Conservation (phyloP, 2,888 invertebrate species). For the Synanthedon vespiformis region DNA sequence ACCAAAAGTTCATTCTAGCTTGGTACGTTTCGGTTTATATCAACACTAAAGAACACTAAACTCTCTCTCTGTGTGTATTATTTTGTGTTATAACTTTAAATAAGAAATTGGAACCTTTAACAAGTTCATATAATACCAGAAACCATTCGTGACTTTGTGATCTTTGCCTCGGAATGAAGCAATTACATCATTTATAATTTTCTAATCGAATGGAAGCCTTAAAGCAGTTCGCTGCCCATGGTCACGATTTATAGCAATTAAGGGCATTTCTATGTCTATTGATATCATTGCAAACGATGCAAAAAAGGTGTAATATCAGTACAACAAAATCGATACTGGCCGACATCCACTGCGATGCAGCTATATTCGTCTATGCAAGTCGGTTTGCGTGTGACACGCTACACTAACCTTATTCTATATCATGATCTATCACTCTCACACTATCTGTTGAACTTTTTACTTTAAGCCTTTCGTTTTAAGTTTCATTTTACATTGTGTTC, state of each 20-base stretch:
- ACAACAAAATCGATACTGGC: slow-evolving; percentile 33
- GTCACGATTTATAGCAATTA: background rate
- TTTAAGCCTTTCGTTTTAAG: background rate
- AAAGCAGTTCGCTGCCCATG: background rate
- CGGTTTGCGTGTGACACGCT: slow-evolving; percentile 54
- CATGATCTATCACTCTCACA: background rate
- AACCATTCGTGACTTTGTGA: too few species aligned
- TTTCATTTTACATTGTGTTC: background rate
- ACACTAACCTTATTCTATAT: slow-evolving; percentile 13
- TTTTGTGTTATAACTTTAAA: too few species aligned
- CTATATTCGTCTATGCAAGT: slow-evolving; percentile 47
- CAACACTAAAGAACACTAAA: too few species aligned
- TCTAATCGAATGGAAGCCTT: background rate
- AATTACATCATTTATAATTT: too few species aligned
- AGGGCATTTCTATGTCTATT: background rate
- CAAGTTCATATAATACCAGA: too few species aligned
- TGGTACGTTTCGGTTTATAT: too few species aligned
- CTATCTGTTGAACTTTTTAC: background rate
- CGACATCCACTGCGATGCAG: slow-evolving; percentile 43
- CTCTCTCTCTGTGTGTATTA: too few species aligned
- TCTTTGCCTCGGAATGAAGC: too few species aligned
- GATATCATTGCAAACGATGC: background rate
- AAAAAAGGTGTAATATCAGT: background rate
- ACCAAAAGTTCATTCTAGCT: too few species aligned
- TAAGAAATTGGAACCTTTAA: too few species aligned